Base-by-base conservation (phyloP, 37 sponge, comb jelly and placozoan species). In the Mnemiopsis leidyi region DNA sequence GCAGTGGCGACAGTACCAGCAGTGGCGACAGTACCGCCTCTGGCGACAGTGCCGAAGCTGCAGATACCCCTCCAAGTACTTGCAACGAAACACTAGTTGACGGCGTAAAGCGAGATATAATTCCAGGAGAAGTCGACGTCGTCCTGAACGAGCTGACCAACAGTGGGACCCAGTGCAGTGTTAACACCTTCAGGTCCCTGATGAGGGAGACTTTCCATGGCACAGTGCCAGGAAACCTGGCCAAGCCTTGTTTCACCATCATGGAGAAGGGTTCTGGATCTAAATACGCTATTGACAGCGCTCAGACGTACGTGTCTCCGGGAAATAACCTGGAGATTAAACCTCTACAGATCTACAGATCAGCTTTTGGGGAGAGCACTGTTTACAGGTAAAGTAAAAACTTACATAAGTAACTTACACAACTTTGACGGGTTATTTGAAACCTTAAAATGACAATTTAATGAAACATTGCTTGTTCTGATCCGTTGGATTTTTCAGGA, bases 301-400 rank as follows among this genome's bases (percentile, higher is more conserved):
- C 23, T 23, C 73, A 69, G 73, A 28, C 9, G 28, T 69, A 69
- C 73, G 73, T 69, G 73, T 21, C 73, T 69, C 73, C 73, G 24
- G 73, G 73, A n/a, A 69, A 69, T 25, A 69, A 69, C n/a, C 73
- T 69, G 73, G 73, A 69, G 73, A 25, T 69, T 5, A 5, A 69
- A 1, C 73, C 73, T 69, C 73, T 69, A 25, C 28, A 16, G 73
- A 69, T 69, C 9, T 69, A 23, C 73, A 25, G 21, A 25, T 16
- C 73, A n/a, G 73, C 73, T 3, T 69, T 69, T 25, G 73, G 28
- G 1, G 29, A 25, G 2, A 69, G 21, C 73, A 69, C 73, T 25
- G 73, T 69, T 25, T 69, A 69, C 29, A 69, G 73, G 73, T 69
- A 69, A 48, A 5, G 61, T 48, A n/a, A n/a, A n/a, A n/a, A n/a